Evolutionary conservation across 2,797 vertebrate species (phyloP).

Genomic region (Threskiornis aethiopicus): DNA sequence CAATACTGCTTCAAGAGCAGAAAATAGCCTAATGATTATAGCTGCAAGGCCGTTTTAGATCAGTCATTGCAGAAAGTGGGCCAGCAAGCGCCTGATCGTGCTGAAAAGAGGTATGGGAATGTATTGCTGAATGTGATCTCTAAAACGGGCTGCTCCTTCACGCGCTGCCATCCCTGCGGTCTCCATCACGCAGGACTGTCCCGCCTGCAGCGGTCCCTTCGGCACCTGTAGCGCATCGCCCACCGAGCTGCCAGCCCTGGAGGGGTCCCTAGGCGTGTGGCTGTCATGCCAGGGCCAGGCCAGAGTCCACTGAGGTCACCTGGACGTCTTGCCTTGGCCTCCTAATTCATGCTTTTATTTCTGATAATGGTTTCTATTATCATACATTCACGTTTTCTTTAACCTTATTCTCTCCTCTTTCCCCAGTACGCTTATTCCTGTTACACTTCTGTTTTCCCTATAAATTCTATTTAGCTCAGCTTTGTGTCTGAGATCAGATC

Average conservation of each 20-base stretch:
- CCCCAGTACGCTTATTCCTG: neutral
- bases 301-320: neutral
- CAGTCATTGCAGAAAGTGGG: neutral
- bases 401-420: neutral
- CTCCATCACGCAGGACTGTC: neutral
- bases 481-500: neutral
- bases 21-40: neutral
- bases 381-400: neutral
- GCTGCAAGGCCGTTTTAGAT: neutral
- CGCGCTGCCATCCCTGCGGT: accelerated
- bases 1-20: neutral
- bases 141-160: accelerated
- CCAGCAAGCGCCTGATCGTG: neutral
- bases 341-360: neutral
- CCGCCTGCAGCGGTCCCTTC: accelerated
- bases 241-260: neutral
- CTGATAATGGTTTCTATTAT: neutral
- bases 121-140: neutral
- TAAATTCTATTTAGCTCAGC: neutral
- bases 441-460: neutral
- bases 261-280: neutral
- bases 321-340: neutral
- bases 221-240: neutral
- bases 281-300: neutral
- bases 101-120: neutral